Percentiles rank a stretch among this genome's conserved stretches.
phyloP scores from a whole-genome alignment of 2,888 invertebrate species.

The Drosophila koepferae region DNA sequence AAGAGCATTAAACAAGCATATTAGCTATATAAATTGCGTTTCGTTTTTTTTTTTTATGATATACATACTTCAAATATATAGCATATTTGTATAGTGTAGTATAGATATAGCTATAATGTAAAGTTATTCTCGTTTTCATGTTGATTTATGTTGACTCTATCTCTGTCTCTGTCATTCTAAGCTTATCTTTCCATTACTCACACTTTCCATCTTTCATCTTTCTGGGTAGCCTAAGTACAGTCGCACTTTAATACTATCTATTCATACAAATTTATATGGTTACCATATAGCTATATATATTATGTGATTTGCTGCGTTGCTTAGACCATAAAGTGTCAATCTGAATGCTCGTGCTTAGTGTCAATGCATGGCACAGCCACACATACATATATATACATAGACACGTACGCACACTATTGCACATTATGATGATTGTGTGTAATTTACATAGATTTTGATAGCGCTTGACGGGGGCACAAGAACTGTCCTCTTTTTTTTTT shows the following conservation, averaged over 20 bases:
- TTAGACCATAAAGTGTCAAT: conserved; percentile 60
- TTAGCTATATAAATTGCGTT: background rate
- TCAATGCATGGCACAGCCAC: conserved; percentile 50
- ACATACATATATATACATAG: conserved; percentile 19
- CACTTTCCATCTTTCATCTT: too few species aligned
- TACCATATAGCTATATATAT: conserved; percentile 1
- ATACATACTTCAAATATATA: too few species aligned
- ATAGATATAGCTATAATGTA: background rate
- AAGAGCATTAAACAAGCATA: conserved; percentile 15
- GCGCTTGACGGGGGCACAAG: conserved; percentile 41
- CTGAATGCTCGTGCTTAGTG: conserved; percentile 55
- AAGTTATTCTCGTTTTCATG: too few species aligned
- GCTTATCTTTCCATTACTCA: background rate
- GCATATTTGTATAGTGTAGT: background rate
- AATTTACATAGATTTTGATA: conserved; percentile 78
- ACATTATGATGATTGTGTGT: conserved; percentile 70
- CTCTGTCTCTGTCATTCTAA: background rate
- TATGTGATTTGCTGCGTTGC: conserved; percentile 45
- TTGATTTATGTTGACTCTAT: too few species aligned
- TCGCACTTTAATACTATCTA: background rate
- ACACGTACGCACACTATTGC: conserved; percentile 35
- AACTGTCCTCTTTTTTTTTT: conserved; percentile 23
- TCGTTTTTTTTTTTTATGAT: background rate
- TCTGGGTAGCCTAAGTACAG: background rate
- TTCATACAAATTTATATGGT: background rate